phyloP scores from a whole-genome alignment of 2,797 vertebrate genomes.

The Pteropus rufus region DNA sequence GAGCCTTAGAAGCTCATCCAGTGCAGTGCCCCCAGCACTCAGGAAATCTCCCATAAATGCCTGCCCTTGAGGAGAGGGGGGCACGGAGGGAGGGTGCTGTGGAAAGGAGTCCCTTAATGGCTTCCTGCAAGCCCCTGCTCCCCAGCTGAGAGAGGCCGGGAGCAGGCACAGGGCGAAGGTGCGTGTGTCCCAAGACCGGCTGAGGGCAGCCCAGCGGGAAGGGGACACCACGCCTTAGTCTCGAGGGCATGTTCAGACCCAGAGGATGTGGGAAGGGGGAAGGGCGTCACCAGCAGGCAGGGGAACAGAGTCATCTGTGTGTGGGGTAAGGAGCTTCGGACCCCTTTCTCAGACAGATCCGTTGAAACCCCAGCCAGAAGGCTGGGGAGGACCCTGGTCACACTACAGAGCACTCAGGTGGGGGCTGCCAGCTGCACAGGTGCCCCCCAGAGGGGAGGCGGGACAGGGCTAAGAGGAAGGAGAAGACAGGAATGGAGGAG shows the following conservation, averaged over 20 bases:
- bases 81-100: fast-evolving
- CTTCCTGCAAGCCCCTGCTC: background rate
- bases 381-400: background rate
- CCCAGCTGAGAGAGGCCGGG: background rate
- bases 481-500: no score
- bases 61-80: no score
- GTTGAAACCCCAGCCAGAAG: background rate
- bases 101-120: background rate
- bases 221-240: background rate
- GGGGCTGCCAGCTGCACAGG: background rate
- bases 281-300: background rate
- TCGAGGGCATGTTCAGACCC: background rate
- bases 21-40: background rate
- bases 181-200: background rate
- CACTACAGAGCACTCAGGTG: background rate
- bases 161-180: background rate
- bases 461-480: background rate
- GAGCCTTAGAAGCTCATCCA: background rate
- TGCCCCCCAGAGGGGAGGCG: background rate
- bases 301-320: background rate
- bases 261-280: background rate
- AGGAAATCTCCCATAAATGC: background rate
- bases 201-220: background rate
- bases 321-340: background rate
- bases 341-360: background rate